These are phyloP conservation scores for Axea sp. DNA, from an alignment of 2,888 invertebrate genomes.

Conservation along the genomic window DNA sequence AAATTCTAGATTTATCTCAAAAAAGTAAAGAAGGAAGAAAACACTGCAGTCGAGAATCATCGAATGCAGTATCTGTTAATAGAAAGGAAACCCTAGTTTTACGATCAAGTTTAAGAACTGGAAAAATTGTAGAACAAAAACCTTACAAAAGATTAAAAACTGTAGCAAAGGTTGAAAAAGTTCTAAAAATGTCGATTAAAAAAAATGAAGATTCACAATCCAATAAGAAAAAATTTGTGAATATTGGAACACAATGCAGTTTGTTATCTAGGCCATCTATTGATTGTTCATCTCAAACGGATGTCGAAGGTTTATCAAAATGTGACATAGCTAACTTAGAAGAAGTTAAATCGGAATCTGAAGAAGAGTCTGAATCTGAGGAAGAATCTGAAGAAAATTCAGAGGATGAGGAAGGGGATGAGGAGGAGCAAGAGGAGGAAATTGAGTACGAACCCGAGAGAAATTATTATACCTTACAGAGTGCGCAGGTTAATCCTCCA, in stretches of 20 bases:
- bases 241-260: conserved; percentile 71
- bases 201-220: background rate
- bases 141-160: background rate
- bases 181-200: background rate
- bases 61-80: conserved; percentile 7
- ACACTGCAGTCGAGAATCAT: conserved; percentile 17
- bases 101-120: background rate
- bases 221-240: conserved; percentile 46
- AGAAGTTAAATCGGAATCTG: conserved; percentile 67
- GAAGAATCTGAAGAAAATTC: conserved; percentile 36
- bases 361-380: conserved; percentile 54
- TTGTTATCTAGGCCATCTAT: conserved; percentile 60
- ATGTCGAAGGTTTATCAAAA: conserved; percentile 52
- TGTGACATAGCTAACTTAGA: conserved; percentile 62
- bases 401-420: conserved; percentile 47
- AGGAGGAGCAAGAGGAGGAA: conserved; percentile 37
- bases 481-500: background rate
- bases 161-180: background rate
- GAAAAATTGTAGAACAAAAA: background rate
- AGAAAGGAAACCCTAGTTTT: background rate
- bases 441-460: background rate
- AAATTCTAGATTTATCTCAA: background rate
- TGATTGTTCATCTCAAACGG: conserved; percentile 55
- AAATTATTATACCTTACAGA: conserved; percentile 10
- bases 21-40: conserved; percentile 25